phyloP scores from a whole-genome alignment of 2,113 vertebrate species.

The Oenanthe melanoleuca region DNA sequence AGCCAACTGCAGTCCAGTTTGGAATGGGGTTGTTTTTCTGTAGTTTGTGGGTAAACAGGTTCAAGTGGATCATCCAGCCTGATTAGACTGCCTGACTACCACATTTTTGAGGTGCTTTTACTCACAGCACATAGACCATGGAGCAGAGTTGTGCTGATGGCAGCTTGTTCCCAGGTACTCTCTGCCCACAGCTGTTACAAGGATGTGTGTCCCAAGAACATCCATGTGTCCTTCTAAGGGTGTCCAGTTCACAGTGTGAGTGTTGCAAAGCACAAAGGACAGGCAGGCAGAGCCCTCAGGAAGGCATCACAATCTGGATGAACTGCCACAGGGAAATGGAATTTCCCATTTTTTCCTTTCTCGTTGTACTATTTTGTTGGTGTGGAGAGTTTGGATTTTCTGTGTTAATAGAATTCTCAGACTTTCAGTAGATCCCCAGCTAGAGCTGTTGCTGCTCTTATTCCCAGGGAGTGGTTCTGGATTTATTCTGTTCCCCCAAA shows the following conservation, averaged over 20 bases:
- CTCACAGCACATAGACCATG: accelerated
- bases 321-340: not conserved
- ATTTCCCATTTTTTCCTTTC: not conserved
- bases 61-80: not conserved
- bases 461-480: not conserved
- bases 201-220: not conserved
- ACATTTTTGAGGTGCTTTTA: not conserved
- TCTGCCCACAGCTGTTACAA: not conserved
- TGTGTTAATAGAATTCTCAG: not conserved
- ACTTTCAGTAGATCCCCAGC: not conserved
- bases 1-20: not conserved
- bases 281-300: not conserved
- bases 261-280: not conserved
- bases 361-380: not conserved
- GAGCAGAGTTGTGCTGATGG: not conserved
- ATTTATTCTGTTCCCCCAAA: not conserved
- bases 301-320: not conserved
- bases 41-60: not conserved
- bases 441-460: conserved; percentile 27
- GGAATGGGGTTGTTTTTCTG: not conserved
- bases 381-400: conserved; percentile 21
- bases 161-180: not conserved
- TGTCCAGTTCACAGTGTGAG: accelerated
- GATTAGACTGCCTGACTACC: not conserved
- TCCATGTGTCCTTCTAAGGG: not conserved